A percentile compares a stretch with the other conserved stretches of the same genome.
phyloP scores from a whole-genome alignment of 2,797 vertebrate genomes.

The Apogon hyalosoma region DNA sequence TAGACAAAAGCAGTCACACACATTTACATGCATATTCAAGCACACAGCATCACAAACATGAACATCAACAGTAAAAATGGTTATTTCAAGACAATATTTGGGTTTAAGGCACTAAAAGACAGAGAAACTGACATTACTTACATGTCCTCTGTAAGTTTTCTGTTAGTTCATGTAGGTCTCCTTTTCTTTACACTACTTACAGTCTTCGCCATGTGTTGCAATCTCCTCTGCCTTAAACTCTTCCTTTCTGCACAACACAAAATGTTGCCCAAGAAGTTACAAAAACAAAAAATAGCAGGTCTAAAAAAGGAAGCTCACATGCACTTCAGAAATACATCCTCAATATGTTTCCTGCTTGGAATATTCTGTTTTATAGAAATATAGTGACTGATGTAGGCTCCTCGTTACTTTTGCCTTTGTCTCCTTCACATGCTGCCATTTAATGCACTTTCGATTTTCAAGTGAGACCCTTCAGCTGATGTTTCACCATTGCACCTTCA shows the following conservation, averaged over 20 bases:
- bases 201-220: conserved; percentile 45
- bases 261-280: conserved; percentile 54
- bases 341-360: neutral
- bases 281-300: neutral
- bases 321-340: conserved; percentile 19
- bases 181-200: conserved; percentile 12
- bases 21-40: neutral
- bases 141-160: conserved; percentile 43
- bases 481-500: neutral
- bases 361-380: conserved; percentile 14
- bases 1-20: conserved; percentile 40
- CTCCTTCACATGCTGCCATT: conserved; percentile 23
- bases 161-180: neutral
- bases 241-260: conserved; percentile 15
- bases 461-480: conserved; percentile 21
- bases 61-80: neutral
- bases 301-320: conserved; percentile 53
- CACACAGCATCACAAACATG: no score
- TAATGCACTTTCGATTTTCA: conserved; percentile 47
- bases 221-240: conserved; percentile 23
- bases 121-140: conserved; percentile 52
- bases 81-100: neutral
- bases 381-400: neutral
- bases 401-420: neutral
- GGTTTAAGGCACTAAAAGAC: neutral